A percentile compares a stretch with the other conserved stretches of the same genome.
These are phyloP conservation scores for Agrochola lota DNA, from an alignment of 2,888 invertebrate species.

Conservation along the genomic window DNA sequence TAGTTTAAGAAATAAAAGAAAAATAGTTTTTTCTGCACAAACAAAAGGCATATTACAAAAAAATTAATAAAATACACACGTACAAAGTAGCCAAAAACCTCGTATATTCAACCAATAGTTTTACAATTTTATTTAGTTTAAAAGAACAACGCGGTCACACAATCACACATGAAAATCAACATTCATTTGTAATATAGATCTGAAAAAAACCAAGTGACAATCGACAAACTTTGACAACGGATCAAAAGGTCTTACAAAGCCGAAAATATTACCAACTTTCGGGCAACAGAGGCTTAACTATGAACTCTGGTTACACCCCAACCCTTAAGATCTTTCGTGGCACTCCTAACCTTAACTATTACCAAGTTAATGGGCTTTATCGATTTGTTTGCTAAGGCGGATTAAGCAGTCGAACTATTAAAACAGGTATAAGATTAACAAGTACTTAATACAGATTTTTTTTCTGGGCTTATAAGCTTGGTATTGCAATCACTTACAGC, in stretches of 20 bases:
- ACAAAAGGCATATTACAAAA: no score
- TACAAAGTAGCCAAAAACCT: no score
- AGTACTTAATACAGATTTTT: not conserved
- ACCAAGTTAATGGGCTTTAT: slow-evolving; percentile 49
- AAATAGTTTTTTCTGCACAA: no score
- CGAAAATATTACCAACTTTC: slow-evolving; percentile 42
- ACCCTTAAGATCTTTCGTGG: slow-evolving; percentile 36
- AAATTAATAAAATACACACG: no score
- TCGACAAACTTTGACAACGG: not conserved
- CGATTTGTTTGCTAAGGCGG: slow-evolving; percentile 42
- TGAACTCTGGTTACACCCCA: slow-evolving; percentile 29
- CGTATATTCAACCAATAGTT: no score
- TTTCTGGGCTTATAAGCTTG: not conserved
- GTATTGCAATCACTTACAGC: not conserved
- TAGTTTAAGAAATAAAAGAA: no score
- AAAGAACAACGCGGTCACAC: not conserved
- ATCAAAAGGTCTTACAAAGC: slow-evolving; percentile 8
- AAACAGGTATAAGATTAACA: not conserved
- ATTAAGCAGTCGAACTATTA: slow-evolving; percentile 31
- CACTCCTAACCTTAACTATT: slow-evolving; percentile 31
- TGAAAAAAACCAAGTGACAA: slow-evolving; percentile 4
- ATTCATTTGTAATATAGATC: not conserved
- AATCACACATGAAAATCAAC: not conserved
- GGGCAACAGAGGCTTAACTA: not conserved
- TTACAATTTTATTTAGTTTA: not conserved